Percentiles rank a stretch among this genome's conserved stretches.
These are phyloP conservation scores for Xenopus petersii DNA, from an alignment of 2,797 vertebrate species.

Conservation along the genomic window DNA sequence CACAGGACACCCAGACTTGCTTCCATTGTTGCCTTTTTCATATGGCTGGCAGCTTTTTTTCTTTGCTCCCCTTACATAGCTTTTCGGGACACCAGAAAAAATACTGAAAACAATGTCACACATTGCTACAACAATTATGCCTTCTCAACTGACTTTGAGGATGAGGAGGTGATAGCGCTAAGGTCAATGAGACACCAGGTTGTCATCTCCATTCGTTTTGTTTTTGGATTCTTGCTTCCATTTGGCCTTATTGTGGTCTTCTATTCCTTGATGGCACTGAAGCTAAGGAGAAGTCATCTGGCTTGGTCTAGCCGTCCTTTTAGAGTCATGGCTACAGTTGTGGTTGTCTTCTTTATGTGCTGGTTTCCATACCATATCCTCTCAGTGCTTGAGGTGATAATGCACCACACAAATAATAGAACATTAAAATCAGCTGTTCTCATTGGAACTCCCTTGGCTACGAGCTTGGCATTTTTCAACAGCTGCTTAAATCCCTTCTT, in stretches of 20 bases:
- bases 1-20: conserved; percentile 35
- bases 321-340: conserved; percentile 47
- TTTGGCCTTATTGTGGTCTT: conserved; percentile 47
- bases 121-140: conserved; percentile 53
- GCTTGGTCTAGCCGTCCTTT: conserved; percentile 48
- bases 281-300: conserved; percentile 30
- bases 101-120: conserved; percentile 31
- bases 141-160: conserved; percentile 34
- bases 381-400: conserved; percentile 25
- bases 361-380: conserved; percentile 52
- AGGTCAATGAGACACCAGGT: conserved; percentile 17
- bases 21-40: conserved; percentile 13
- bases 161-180: conserved; percentile 28
- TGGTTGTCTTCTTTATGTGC: conserved; percentile 52
- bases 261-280: conserved; percentile 50
- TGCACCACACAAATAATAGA: conserved; percentile 30
- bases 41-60: conserved; percentile 33
- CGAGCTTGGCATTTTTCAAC: conserved; percentile 56
- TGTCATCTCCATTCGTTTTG: conserved; percentile 35
- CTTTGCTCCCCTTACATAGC: conserved; percentile 45
- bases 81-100: conserved; percentile 37
- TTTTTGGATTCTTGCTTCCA: conserved; percentile 49
- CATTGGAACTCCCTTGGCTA: conserved; percentile 25
- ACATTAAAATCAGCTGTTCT: background rate
- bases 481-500: conserved; percentile 66